A percentile compares a stretch with the other conserved stretches of the same genome.
phyloP scores from a whole-genome alignment of 2,888 invertebrate species.

The Mimachlamys varia region DNA sequence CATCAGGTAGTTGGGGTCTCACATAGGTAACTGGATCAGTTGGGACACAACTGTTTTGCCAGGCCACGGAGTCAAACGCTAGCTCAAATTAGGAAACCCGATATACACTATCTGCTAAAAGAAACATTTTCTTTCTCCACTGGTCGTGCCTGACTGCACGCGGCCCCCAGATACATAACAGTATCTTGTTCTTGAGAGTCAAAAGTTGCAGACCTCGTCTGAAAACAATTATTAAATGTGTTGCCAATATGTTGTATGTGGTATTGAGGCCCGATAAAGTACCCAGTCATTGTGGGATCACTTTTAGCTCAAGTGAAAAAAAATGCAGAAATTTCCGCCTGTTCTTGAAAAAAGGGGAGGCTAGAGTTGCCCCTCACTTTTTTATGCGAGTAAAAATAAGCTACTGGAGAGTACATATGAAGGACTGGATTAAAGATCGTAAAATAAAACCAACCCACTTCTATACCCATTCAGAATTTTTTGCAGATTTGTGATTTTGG shows the following conservation, averaged over 20 bases:
- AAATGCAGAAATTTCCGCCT: conserved; percentile 25
- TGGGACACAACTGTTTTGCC: conserved; percentile 31
- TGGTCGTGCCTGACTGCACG: conserved; percentile 42
- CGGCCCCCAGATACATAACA: conserved; percentile 42
- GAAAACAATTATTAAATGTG: conserved; percentile 39
- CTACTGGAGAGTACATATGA: not conserved
- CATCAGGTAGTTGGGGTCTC: not conserved
- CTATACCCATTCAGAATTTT: not conserved
- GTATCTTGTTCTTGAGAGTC: conserved; percentile 45
- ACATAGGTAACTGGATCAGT: conserved; percentile 7
- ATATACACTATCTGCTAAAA: conserved; percentile 42
- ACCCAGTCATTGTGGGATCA: not conserved
- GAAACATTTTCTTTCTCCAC: conserved; percentile 46
- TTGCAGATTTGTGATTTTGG: not conserved
- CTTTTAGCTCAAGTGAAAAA: conserved; percentile 20
- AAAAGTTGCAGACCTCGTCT: conserved; percentile 37
- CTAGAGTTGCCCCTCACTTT: not conserved
- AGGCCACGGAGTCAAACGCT: conserved; percentile 39
- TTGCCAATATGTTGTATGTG: conserved; percentile 37
- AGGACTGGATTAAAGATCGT: not conserved
- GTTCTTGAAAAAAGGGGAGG: not conserved
- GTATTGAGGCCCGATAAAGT: conserved; percentile 2
- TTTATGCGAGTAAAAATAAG: not conserved
- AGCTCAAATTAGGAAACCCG: conserved; percentile 47
- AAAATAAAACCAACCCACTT: not conserved